Evolutionary conservation across 2,113 vertebrate species (phyloP), one percentile per base, ranked within the genome.

Genomic region (Oreochromis aureus): DNA sequence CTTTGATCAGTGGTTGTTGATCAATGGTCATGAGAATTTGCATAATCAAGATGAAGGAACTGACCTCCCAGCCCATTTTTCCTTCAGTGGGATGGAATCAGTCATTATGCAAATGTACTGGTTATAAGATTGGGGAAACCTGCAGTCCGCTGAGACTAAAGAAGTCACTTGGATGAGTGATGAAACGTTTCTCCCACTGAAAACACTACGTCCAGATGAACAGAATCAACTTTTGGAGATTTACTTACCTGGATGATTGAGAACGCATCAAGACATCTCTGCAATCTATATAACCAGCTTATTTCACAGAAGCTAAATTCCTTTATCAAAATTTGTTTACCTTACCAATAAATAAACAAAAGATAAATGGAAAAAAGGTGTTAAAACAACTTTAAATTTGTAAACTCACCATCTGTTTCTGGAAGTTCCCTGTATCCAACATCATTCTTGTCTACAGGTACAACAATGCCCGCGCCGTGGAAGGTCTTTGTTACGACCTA

Each of bases 371-470:
- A 19, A 63, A 63, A 63, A 63, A 63, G 30, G 9, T 48, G 24
- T 58, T 6, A 48, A 84, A 53, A 63, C 19, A 79, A 10, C 24
- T n/a, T 55, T 2, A 78, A 39, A 22, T 15, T n/a, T 11, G 7
- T 30, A 7, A 27, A 12, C 92, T 94, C 96, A 99, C 99, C 97
- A 63, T 99, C 97, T 39, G 98, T 97, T 95, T 99, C 98, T 19
- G 98, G 98, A 73, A 99, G 97, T 91, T 99, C 98, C 96, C 99
- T 97, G 94, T 99, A 99, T 61, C 98, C 98, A 7, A 99, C 98
- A 88, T 98, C 97, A 82, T 98, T 98, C 95, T 98, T 98, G 95
- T 99, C 98, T 10, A 99, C 96, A 51, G 98, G 98, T 84, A 99
- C 98, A 34, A 99, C 97, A 18, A 99, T 95, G 41, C 99, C 99